phyloP scores from a whole-genome alignment of 2,113 vertebrate species.

The Patagioenas fasciata region DNA sequence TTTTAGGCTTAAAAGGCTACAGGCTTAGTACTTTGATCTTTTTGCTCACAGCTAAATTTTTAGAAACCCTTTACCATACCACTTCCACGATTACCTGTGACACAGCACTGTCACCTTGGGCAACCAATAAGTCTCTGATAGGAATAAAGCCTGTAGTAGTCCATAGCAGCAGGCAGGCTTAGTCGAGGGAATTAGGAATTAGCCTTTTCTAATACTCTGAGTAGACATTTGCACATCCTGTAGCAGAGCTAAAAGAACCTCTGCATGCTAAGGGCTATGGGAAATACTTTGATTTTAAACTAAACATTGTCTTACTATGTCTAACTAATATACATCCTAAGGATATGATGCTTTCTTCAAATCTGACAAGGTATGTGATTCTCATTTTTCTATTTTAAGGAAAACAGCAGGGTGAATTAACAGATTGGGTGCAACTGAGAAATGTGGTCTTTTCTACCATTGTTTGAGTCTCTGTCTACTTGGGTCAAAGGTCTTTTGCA shows the following conservation, averaged over 20 bases:
- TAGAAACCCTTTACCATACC: neutral
- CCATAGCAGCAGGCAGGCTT: slow-evolving; percentile 66
- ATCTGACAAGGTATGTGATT: slow-evolving; percentile 54
- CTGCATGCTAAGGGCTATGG: neutral
- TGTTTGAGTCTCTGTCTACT: neutral
- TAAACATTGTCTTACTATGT: neutral
- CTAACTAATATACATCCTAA: neutral
- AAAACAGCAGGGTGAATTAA: neutral
- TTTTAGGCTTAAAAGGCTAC: neutral
- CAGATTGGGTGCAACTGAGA: neutral
- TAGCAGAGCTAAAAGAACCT: slow-evolving; percentile 41
- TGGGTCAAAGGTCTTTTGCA: neutral
- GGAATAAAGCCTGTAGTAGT: slow-evolving; percentile 56
- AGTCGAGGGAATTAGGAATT: slow-evolving; percentile 71
- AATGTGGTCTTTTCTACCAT: neutral
- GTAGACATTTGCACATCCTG: slow-evolving; percentile 4
- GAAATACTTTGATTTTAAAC: neutral
- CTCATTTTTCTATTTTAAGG: neutral
- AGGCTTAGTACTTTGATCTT: neutral
- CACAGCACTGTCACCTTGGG: slow-evolving; percentile 51
- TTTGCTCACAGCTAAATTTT: slow-evolving; percentile 10
- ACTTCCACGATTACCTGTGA: slow-evolving; percentile 22
- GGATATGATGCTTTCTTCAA: slow-evolving; percentile 33
- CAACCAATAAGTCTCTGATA: slow-evolving; percentile 52
- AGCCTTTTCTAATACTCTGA: slow-evolving; percentile 61